Evolutionary conservation across 2,797 vertebrate genomes (phyloP).

Genomic region (Borostomias antarcticus): DNA sequence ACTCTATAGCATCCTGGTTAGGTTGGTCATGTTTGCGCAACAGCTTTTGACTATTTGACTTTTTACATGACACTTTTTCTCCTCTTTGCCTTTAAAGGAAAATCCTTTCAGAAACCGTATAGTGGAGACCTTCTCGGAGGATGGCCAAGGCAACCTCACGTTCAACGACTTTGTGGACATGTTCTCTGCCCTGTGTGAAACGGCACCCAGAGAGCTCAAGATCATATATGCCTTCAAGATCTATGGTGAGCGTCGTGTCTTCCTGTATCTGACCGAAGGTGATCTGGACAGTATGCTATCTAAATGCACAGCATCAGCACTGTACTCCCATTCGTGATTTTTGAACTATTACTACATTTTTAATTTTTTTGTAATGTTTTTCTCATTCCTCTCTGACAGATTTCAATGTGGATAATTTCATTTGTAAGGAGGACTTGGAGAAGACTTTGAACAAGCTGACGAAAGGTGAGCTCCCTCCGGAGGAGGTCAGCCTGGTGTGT

Average conservation of each 20-base stretch:
- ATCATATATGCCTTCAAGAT: conserved; percentile 97
- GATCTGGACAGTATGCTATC: neutral
- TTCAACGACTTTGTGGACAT: conserved; percentile 98
- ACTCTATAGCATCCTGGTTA: neutral
- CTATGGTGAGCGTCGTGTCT: conserved; percentile 80
- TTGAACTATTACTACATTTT: neutral
- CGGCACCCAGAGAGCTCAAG: conserved; percentile 92
- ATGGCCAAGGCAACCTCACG: conserved; percentile 88
- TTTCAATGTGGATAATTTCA: conserved; percentile 95
- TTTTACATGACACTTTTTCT: neutral
- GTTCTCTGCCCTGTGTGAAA: conserved; percentile 95
- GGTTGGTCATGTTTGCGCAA: neutral
- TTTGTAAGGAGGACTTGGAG: conserved; percentile 91
- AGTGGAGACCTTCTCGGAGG: conserved; percentile 91
- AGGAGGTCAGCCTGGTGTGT: conserved; percentile 90
- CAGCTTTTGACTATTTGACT: neutral
- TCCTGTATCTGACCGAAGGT: neutral
- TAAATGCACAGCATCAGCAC: neutral
- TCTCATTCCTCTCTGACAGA: conserved; percentile 68
- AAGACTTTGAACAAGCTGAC: conserved; percentile 89
- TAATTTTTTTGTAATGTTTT: neutral
- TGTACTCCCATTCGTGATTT: neutral
- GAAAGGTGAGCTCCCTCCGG: conserved; percentile 87
- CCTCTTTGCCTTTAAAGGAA: conserved; percentile 76
- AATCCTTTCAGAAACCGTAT: conserved; percentile 94